These are phyloP conservation scores for Drosophila quasianomalipes DNA, from an alignment of 2,888 invertebrate species.

Conservation along the genomic window DNA sequence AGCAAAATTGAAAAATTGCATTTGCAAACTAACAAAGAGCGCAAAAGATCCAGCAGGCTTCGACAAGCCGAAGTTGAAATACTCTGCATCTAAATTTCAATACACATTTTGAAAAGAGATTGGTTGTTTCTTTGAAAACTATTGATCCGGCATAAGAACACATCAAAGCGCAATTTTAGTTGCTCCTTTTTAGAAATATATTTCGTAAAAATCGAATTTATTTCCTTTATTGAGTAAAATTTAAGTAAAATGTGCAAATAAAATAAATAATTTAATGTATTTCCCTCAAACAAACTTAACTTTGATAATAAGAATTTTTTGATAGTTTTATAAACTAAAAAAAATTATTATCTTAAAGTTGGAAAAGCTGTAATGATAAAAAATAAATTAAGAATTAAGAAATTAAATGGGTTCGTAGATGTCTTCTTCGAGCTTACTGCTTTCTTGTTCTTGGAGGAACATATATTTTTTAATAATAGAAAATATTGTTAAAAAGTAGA, in stretches of 20 bases:
- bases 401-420: neutral
- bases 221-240: neutral
- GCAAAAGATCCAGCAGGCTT: neutral
- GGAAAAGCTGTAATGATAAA: neutral
- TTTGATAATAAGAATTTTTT: no score
- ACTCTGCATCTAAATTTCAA: neutral
- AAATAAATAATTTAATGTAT: neutral
- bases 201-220: neutral
- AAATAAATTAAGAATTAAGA: neutral
- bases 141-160: neutral
- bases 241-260: neutral
- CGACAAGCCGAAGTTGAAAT: neutral
- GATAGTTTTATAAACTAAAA: no score
- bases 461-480: neutral
- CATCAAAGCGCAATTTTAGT: neutral
- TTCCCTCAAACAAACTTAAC: neutral
- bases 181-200: neutral
- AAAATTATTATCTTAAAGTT: no score
- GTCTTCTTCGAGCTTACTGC: neutral
- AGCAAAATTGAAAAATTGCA: conserved; percentile 51
- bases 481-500: neutral
- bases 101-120: neutral
- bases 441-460: no score
- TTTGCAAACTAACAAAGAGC: conserved; percentile 15
- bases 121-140: neutral